Base-by-base conservation (phyloP, 2,888 invertebrate species). In the Entomobrya proxima region DNA sequence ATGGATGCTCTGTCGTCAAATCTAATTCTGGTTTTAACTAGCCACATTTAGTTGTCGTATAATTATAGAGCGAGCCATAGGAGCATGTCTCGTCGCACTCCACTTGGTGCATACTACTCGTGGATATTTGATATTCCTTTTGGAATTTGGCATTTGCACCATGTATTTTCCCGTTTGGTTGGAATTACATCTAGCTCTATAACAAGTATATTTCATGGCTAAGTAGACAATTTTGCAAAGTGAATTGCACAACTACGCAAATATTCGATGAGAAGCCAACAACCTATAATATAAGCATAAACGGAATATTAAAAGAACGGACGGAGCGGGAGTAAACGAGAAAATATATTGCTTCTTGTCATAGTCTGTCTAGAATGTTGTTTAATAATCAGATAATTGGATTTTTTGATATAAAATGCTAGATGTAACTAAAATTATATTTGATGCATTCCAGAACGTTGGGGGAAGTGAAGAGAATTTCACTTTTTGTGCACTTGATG, bases 271-370 rank as follows among this genome's bases (percentile, higher is more conserved):
- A 76, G 69, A 83, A 83, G 83, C 52, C 83, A 83, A 83, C 83
- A 83, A 83, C 83, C 83, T 76, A 83, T 83, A 83, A 83, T 83
- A 67, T 83, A 83, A 83, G 83, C 83, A 83, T 58, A 81, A 81
- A 75, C 58, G 44, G 44, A 72, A 50, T 37, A 32, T 11, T 2
- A 55, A 35, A 13, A 37, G 6, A 18, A 30, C 18, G 11, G 32
- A 58, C 30, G 15, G 30, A 58, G 58, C 58, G 30, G 30, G 30
- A 58, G 7, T 30, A 4, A 30, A 58, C 30, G 4, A 30, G 55
- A 58, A 58, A 58, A 58, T 58, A 27, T 58, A 11, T 55, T 21
- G 18, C 24, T 55, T 55, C 52, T 55, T 21, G 52, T 55, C 52
- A 55, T 55, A 24, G 9, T 24, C 18, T 55, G n/a, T 15, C 13